Percentiles rank a stretch among this genome's conserved stretches.
Conservation (phyloP, 2,113 vertebrate species). For the Melospiza georgiana region DNA sequence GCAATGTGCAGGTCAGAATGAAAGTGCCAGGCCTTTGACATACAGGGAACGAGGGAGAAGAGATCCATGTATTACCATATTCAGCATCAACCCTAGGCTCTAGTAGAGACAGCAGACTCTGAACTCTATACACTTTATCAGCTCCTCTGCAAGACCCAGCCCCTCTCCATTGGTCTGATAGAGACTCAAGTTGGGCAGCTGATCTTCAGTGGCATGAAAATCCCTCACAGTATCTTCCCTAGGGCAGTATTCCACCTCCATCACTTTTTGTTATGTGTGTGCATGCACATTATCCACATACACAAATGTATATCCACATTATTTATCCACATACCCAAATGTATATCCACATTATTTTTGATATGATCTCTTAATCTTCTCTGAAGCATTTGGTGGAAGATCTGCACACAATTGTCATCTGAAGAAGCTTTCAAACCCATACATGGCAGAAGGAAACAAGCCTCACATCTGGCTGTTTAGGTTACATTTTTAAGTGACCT, state of each 20-base stretch:
- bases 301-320: background rate
- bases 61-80: background rate
- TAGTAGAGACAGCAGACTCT: background rate
- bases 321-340: background rate
- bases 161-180: background rate
- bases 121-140: background rate
- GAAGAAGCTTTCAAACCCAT: background rate
- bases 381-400: background rate
- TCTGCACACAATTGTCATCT: background rate
- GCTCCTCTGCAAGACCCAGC: background rate
- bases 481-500: background rate
- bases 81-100: background rate
- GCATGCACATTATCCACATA: background rate
- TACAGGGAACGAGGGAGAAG: background rate
- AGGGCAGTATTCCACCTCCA: background rate
- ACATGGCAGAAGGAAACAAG: background rate
- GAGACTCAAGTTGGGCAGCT: background rate
- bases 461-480: background rate
- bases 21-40: background rate
- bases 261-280: background rate
- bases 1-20: background rate
- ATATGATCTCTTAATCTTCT: background rate
- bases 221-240: background rate
- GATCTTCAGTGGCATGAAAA: background rate
- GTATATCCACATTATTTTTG: background rate